A percentile compares a stretch with the other conserved stretches of the same genome.
These are phyloP conservation scores for Psettodes erumei DNA, from an alignment of 2,113 vertebrate species.

Conservation along the genomic window DNA sequence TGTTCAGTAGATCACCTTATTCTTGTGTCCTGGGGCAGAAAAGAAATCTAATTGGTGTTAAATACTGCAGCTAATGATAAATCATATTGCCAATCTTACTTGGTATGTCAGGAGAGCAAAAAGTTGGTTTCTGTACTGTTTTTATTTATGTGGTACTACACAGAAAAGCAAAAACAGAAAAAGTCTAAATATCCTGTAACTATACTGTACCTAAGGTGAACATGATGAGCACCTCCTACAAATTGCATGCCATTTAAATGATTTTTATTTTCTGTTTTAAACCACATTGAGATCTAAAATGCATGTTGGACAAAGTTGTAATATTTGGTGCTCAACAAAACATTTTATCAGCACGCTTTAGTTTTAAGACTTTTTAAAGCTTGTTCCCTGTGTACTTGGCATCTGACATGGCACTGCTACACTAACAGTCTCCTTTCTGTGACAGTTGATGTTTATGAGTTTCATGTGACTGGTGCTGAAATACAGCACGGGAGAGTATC, in stretches of 20 bases:
- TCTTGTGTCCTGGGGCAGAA: background rate
- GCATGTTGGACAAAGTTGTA: background rate
- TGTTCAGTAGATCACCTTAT: constrained; percentile 3
- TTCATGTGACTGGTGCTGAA: constrained; percentile 60
- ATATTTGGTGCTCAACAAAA: background rate
- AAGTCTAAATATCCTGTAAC: constrained; percentile 1
- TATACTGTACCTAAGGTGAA: background rate
- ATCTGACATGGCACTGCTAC: constrained; percentile 27
- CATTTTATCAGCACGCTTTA: background rate
- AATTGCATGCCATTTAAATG: background rate
- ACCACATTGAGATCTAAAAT: background rate
- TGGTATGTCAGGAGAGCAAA: background rate
- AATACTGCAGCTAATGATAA: background rate
- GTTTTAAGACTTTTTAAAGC: constrained; percentile 33
- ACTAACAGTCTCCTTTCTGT: constrained; percentile 19
- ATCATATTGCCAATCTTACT: background rate
- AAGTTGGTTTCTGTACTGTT: background rate
- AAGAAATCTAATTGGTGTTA: background rate
- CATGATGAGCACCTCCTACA: background rate
- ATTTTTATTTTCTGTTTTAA: background rate
- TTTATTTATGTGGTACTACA: background rate
- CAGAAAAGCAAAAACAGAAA: constrained; percentile 21
- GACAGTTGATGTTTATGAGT: constrained; percentile 63
- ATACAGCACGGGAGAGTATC: constrained; percentile 44
- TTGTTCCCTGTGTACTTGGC: constrained; percentile 18